These are phyloP conservation scores for Hydrochoerus hydrochaeris DNA, from an alignment of 2,113 vertebrate species.

Conservation along the genomic window DNA sequence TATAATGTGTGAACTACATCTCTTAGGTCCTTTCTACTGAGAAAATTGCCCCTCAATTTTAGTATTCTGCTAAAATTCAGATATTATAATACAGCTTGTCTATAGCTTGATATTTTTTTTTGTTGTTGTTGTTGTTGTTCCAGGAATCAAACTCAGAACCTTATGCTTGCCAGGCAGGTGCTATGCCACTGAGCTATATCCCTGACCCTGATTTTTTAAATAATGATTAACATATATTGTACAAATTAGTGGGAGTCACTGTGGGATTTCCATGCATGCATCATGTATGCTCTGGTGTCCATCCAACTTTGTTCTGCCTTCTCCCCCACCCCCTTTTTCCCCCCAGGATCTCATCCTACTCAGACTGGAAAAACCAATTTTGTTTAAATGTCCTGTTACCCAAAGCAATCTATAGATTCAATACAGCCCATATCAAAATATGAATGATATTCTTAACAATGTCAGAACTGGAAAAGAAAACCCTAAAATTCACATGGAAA, in stretches of 20 bases:
- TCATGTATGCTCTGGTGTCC: neutral
- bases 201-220: neutral
- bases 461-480: neutral
- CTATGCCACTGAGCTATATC: too few relatives aligned
- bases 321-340: too few relatives aligned
- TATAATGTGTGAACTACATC: neutral
- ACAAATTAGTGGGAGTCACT: neutral
- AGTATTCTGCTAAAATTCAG: constrained; percentile 30
- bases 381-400: neutral
- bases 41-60: neutral
- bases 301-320: neutral
- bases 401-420: neutral
- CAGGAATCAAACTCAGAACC: too few relatives aligned
- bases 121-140: too few relatives aligned
- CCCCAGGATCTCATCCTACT: neutral
- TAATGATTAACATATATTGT: neutral
- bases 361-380: neutral
- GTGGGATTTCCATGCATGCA: neutral
- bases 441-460: neutral
- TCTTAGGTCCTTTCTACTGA: neutral
- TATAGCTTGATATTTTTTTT: neutral
- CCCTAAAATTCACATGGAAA: neutral
- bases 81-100: neutral
- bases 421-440: neutral
- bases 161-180: too few relatives aligned